A percentile compares a stretch with the other conserved stretches of the same genome.
Conservation (phyloP, 1,140 invertebrate species). For the Probaryconus sp. region DNA sequence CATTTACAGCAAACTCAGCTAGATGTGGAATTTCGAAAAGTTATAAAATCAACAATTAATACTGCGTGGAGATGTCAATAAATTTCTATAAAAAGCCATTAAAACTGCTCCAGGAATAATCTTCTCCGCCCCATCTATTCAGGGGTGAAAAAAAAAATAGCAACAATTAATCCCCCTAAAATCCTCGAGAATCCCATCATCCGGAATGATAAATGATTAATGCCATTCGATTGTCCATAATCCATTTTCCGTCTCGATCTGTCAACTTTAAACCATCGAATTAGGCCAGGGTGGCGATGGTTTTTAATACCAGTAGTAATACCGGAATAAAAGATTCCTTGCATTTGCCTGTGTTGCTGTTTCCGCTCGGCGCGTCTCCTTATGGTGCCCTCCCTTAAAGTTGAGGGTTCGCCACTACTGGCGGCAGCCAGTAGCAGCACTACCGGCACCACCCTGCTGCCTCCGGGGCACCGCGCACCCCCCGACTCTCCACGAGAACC, state of each 20-base stretch:
- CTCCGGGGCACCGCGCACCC: conserved; percentile 24
- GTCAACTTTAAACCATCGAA: background rate
- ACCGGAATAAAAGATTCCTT: conserved; percentile 1
- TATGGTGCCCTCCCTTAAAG: conserved; percentile 37
- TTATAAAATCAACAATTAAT: too few species aligned
- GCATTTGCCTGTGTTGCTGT: conserved; percentile 16
- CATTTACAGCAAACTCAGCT: too few species aligned
- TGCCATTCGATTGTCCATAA: too few species aligned
- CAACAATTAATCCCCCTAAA: too few species aligned
- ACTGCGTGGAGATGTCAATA: too few species aligned
- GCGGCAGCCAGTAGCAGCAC: conserved; percentile 30
- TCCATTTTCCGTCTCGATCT: background rate
- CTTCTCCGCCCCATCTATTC: too few species aligned
- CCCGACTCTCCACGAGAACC: conserved; percentile 63
- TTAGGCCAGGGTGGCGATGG: conserved; percentile 1
- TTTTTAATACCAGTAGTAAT: conserved; percentile 11
- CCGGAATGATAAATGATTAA: too few species aligned
- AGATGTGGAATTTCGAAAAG: too few species aligned
- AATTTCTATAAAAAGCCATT: too few species aligned
- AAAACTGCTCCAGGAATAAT: too few species aligned
- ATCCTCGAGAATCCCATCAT: too few species aligned
- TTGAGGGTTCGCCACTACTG: conserved; percentile 16
- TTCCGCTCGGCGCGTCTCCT: conserved; percentile 14
- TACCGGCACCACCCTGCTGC: conserved; percentile 36
- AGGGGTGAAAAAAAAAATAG: too few species aligned